Base-by-base conservation (phyloP, 2,888 invertebrate genomes). In the Serrognathus titanus region DNA sequence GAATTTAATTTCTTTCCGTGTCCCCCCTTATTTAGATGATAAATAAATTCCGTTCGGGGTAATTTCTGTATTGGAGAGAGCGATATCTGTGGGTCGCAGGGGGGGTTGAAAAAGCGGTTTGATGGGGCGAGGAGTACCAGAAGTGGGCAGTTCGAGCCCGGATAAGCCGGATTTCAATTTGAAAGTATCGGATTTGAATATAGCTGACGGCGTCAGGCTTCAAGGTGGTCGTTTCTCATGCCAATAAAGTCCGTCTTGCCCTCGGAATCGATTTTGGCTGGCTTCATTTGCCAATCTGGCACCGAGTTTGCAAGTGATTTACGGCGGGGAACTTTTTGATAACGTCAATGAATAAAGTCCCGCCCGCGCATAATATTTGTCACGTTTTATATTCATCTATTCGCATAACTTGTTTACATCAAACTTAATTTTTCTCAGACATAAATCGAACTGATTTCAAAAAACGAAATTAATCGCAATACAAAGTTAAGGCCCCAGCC, bases 201-300 rank as follows among this genome's bases (percentile, higher is more conserved):
- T 51, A 51, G 51, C 51, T 43, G 51, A 51, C 40, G 66, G 56
- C 47, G 56, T 55, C 40, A 49, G 47, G 56, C 35, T 55, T 49
- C 58, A 64, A 59, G 63, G 60, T 62, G 61, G 59, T 58, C 64
- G 62, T 63, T 63, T 63, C 60, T 63, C 66, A 63, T 66, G 62
- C 61, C 64, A 63, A 63, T 64, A 63, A 66, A 43, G 43, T 43
- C 43, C 43, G 43, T 43, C 43, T 43, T 43, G 43, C 43, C 12
- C 16, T 43, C 43, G 16, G 20, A 43, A 43, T 43, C 43, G 43
- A 43, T 43, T 43, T 43, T 43, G 13, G 43, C 43, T 43, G 20
- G 43, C 43, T 20, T 43, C 43, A 43, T 43, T 43, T 43, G 20
- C 43, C 12, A 43, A 20, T 10, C 16, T 43, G 43, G 20, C 43